Evolutionary conservation across 2,888 invertebrate species (phyloP), one percentile per base, ranked within the genome.

Genomic region (Marasmarcha lunaedactyla): DNA sequence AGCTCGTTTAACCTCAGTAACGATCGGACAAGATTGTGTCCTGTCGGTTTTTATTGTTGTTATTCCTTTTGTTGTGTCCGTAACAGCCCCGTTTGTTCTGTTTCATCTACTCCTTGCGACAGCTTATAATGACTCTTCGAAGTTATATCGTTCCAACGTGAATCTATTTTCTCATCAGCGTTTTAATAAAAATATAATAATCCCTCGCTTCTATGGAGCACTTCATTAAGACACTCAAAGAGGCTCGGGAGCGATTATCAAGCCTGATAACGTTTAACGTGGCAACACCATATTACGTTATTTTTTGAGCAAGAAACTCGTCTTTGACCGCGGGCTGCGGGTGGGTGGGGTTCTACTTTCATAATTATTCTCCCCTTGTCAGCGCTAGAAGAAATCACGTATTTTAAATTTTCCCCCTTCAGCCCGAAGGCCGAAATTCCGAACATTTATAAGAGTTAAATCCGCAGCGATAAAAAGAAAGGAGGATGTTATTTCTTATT

Each of bases 221-320:
- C 71, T 77, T 76, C 71, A 73, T 78, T 76, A 76, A 67, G 67
- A 64, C 57, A 54, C 66, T 69, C 66, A 60, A 62, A 64, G 69
- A 61, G 69, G 70, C 71, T 70, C 57, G 58, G 51, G 56, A 54
- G 66, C 63, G 72, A 76, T 78, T 77, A 78, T 70, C 70, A 61
- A 59, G 57, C 50, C 54, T 57, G 71, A 76, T 74, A 73, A 53
- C 70, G 67, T 71, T 65, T 44, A 44, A 49, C 50, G 44, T 42
- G 59, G 64, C 63, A 67, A 68, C 69, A 68, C 62, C 63, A 66
- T 68, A 69, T 70, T 70, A 65, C 63, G 68, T 65, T 69, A 64
- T 60, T 64, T 69, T 65, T 63, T 61, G 54, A 51, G 54, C 51
- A 54, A 50, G 46, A 46, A 53, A 52, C 60, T 66, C 64, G 57